phyloP scores from a whole-genome alignment of 1,140 invertebrate genomes.

The Helicoverpa armigera region DNA sequence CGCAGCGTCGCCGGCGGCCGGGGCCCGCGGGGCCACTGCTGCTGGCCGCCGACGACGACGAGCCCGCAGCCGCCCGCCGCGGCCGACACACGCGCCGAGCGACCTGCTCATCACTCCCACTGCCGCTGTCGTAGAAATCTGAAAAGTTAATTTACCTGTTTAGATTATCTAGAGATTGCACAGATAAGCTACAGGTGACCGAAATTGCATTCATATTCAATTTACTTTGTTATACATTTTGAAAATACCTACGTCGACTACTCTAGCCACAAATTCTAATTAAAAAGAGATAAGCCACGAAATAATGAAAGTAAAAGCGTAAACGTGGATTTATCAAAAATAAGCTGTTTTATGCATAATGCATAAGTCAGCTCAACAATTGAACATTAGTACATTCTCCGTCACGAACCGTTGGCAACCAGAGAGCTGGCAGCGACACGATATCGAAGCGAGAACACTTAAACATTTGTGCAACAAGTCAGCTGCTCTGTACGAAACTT shows the following conservation, averaged over 20 bases:
- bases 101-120: conserved; percentile 74
- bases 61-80: conserved; percentile 65
- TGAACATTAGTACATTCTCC: conserved; percentile 21
- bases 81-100: conserved; percentile 65
- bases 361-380: conserved; percentile 12
- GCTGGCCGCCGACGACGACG: conserved; percentile 68
- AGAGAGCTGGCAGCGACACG: conserved; percentile 33
- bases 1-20: conserved; percentile 85
- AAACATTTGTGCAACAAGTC: conserved; percentile 70
- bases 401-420: conserved; percentile 51
- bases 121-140: conserved; percentile 81
- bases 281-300: conserved; percentile 21
- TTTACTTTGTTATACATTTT: too few species aligned
- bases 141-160: conserved; percentile 41
- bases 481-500: conserved; percentile 67
- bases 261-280: conserved; percentile 6
- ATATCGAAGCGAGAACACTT: conserved; percentile 59
- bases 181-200: not conserved
- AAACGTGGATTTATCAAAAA: conserved; percentile 15
- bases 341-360: conserved; percentile 26
- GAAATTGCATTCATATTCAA: too few species aligned
- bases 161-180: not conserved
- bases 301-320: conserved; percentile 31
- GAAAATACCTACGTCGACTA: too few species aligned
- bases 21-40: conserved; percentile 61